phyloP scores from a whole-genome alignment of 2,113 vertebrate genomes.

The Bucco capensis region DNA sequence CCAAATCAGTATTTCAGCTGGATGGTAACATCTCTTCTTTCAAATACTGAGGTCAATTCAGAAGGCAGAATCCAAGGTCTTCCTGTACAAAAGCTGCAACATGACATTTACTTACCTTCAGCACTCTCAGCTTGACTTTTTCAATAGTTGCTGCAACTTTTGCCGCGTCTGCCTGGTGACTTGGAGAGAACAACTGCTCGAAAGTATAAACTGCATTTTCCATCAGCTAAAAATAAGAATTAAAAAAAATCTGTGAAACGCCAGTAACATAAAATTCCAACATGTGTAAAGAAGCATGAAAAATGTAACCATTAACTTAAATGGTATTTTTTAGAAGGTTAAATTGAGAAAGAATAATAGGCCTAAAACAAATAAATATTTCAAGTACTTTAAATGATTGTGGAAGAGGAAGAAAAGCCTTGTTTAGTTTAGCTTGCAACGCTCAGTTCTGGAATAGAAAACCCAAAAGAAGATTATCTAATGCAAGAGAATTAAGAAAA shows the following conservation, averaged over 20 bases:
- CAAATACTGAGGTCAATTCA: not conserved
- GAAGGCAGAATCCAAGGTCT: not conserved
- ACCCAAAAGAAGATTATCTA: not conserved
- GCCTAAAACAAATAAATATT: not conserved
- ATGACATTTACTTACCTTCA: conserved; percentile 84
- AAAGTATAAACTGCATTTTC: conserved; percentile 87
- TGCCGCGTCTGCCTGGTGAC: conserved; percentile 65
- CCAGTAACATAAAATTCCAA: not conserved
- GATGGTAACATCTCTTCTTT: not conserved
- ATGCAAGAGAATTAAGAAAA: not conserved
- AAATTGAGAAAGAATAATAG: not conserved
- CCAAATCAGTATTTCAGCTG: not conserved
- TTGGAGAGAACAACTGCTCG: conserved; percentile 77
- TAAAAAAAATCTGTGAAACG: not conserved
- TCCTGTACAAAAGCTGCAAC: not conserved
- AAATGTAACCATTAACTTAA: not conserved
- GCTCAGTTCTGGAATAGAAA: not conserved
- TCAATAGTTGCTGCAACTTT: conserved; percentile 71
- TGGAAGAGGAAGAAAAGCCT: not conserved
- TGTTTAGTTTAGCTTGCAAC: not conserved
- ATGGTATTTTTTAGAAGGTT: not conserved
- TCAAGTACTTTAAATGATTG: not conserved
- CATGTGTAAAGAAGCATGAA: not conserved
- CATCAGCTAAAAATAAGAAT: conserved; percentile 76
- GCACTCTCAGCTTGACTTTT: conserved; percentile 85